Evolutionary conservation across 2,113 vertebrate species (phyloP).

Genomic region (Lipophrys pholis): DNA sequence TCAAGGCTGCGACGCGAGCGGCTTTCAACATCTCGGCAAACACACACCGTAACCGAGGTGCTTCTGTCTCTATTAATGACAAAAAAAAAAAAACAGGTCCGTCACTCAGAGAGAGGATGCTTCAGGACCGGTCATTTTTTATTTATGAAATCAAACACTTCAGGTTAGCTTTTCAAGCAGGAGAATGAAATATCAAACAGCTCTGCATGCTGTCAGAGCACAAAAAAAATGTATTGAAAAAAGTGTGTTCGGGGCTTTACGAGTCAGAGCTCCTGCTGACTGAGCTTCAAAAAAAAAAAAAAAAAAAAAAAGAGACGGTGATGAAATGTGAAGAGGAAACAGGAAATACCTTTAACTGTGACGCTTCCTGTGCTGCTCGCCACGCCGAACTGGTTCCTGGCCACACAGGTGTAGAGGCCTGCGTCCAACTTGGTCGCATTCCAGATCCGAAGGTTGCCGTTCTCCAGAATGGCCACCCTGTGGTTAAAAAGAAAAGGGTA

Average conservation of each 20-base stretch:
- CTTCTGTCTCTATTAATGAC: slow-evolving; percentile 32
- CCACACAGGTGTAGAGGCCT: slow-evolving; percentile 92
- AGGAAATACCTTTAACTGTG: slow-evolving; percentile 91
- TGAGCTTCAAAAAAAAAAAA: slow-evolving; percentile 10
- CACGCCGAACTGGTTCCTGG: slow-evolving; percentile 93
- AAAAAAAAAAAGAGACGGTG: slow-evolving; percentile 3
- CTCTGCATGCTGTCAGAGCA: neutral
- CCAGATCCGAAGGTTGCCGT: slow-evolving; percentile 92
- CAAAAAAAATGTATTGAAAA: slow-evolving; percentile 30
- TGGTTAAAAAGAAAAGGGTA: slow-evolving; percentile 44
- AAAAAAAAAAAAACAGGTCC: neutral
- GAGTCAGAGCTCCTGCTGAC: slow-evolving; percentile 13
- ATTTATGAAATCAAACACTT: slow-evolving; percentile 41
- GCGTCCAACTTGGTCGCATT: slow-evolving; percentile 91
- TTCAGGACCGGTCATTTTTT: slow-evolving; percentile 29
- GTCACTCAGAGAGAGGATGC: slow-evolving; percentile 15
- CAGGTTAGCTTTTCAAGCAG: slow-evolving; percentile 2
- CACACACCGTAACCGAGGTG: slow-evolving; percentile 31
- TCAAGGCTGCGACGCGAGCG: slow-evolving; percentile 5
- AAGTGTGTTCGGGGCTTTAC: neutral
- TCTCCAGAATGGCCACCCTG: slow-evolving; percentile 89
- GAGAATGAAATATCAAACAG: slow-evolving; percentile 36
- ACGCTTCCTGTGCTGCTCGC: slow-evolving; percentile 93
- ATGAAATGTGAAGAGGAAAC: slow-evolving; percentile 19
- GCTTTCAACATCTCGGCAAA: slow-evolving; percentile 60